Base-by-base conservation (phyloP, 1,140 invertebrate genomes). In the Microplitis mediator region DNA sequence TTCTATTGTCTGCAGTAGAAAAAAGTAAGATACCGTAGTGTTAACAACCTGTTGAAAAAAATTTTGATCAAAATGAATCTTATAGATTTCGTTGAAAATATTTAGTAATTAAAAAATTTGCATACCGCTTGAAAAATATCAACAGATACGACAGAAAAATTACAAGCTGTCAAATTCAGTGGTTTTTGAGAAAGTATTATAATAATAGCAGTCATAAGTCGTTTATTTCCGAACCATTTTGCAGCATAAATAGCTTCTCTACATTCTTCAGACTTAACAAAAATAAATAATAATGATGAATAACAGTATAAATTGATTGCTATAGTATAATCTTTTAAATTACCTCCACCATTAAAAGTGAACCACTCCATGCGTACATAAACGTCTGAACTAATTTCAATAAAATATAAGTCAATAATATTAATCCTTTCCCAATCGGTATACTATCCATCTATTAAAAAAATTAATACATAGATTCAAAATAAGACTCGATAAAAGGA, bases 171-270 rank as follows among this genome's bases (percentile, higher is more conserved):
- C 11, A 79, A 35, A 32, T 35, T 45, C 4, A 79, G 14, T 9
- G 75, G 69, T 32, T 67, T 75, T 52, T 79, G 78, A 51, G 71
- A 60, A 1, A 79, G 61, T 4, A 78, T 66, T 11, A 78, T 67
- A 0, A 74, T 6, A 8, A 79, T 13, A 34, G 70, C 71, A 8
- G 50, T 69, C n/a, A 4, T 61, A 1, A 74, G 71, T 4, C 8
- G 3, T 13, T 13, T 56, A 14, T 74, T 71, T 50, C 54, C 34
- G 4, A 35, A 23, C 79, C 79, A 76, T 8, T 54, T 13, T 5
- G 61, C 63, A n/a, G 2, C 51, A 34, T 73, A 75, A 34, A 75
- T n/a, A 8, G 56, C 34, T 4, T 34, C 5, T 6, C 45, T 45
- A 45, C 73, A 77, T 9, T 70, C 32, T 16, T 69, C 72, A 36